A percentile compares a stretch with the other conserved stretches of the same genome.
These are phyloP conservation scores for Aricia artaxerxes DNA, from an alignment of 2,888 invertebrate species.

Conservation along the genomic window DNA sequence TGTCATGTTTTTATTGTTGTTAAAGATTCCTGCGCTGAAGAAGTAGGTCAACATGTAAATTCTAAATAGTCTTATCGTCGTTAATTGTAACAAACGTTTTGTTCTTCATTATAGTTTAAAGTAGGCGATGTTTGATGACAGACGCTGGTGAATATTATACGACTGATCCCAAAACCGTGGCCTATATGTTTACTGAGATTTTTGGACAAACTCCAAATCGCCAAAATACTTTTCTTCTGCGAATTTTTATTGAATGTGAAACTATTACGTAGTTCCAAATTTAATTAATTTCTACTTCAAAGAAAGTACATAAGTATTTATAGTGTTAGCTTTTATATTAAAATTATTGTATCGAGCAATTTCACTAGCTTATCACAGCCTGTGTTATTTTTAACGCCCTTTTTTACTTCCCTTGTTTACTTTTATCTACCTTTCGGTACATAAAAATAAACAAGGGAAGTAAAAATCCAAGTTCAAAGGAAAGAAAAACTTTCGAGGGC, in stretches of 20 bases:
- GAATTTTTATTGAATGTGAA: slow-evolving; percentile 17
- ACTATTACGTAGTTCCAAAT: slow-evolving; percentile 17
- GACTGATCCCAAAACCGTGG: slow-evolving; percentile 65
- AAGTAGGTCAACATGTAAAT: too few relatives aligned
- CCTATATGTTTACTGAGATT: slow-evolving; percentile 69
- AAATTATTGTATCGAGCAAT: neutral
- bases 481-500: too few relatives aligned
- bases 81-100: neutral
- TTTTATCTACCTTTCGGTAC: neutral
- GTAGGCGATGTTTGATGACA: slow-evolving; percentile 55
- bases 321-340: neutral
- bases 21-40: too few relatives aligned
- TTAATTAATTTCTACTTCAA: slow-evolving; percentile 39
- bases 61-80: too few relatives aligned
- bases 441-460: neutral
- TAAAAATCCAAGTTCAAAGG: too few relatives aligned
- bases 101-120: neutral
- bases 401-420: too few relatives aligned
- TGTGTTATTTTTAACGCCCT: too few relatives aligned
- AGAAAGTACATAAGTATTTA: neutral
- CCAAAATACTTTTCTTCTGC: slow-evolving; percentile 63
- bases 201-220: slow-evolving; percentile 71
- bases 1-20: too few relatives aligned
- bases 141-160: slow-evolving; percentile 71
- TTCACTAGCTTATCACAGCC: too few relatives aligned